These are phyloP conservation scores for Merluccius polli DNA, from an alignment of 2,797 vertebrate genomes.

Conservation along the genomic window DNA sequence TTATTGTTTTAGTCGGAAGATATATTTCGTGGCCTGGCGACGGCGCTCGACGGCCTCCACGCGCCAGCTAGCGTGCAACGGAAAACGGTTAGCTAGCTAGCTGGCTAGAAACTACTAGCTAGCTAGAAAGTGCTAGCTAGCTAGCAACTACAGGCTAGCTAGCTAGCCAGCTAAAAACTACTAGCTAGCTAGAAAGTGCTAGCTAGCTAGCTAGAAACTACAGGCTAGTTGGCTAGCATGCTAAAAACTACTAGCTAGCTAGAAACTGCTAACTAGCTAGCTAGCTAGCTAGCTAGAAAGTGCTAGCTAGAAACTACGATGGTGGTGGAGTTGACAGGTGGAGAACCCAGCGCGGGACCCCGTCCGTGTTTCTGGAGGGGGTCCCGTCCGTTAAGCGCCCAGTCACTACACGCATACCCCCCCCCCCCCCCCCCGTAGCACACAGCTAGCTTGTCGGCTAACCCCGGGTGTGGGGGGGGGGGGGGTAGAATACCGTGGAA, in stretches of 20 bases:
- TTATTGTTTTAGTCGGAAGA: conserved; percentile 73
- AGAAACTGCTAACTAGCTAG: conserved; percentile 51
- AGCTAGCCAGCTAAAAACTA: too few relatives aligned
- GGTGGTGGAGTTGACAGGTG: conserved; percentile 48
- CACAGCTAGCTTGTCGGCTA: conserved; percentile 20
- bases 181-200: too few relatives aligned
- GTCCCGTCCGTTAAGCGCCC: too few relatives aligned
- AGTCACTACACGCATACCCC: too few relatives aligned
- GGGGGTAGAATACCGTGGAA: conserved; percentile 34
- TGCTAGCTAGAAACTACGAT: conserved; percentile 29
- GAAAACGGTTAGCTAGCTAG: too few relatives aligned
- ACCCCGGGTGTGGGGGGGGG: conserved; percentile 26
- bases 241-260: too few relatives aligned
- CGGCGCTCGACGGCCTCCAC: conserved; percentile 74
- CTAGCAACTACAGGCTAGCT: too few relatives aligned
- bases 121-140: conserved; percentile 52
- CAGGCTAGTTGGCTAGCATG: too few relatives aligned
- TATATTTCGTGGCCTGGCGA: conserved; percentile 72
- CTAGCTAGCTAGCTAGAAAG: conserved; percentile 44
- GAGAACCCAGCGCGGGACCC: too few relatives aligned
- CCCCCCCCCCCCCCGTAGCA: too few relatives aligned
- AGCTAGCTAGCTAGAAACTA: conserved; percentile 44
- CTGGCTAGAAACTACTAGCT: too few relatives aligned
- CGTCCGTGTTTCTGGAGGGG: too few relatives aligned
- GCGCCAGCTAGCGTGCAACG: conserved; percentile 61